Evolutionary conservation across 1,140 invertebrate species (phyloP).

Genomic region (Eurytemora carolleeae): DNA sequence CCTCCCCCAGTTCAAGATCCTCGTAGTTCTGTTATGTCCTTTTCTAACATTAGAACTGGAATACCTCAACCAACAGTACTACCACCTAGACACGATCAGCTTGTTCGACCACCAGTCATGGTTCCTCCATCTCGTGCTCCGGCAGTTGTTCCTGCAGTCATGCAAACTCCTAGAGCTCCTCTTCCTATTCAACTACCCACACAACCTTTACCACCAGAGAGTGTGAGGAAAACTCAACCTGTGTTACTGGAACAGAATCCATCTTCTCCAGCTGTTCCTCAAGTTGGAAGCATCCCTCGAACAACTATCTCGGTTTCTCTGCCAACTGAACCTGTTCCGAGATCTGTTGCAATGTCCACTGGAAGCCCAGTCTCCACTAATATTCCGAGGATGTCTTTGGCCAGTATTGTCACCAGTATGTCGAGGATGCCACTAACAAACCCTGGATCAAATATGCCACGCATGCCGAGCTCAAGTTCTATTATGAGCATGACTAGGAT

Average conservation of each 20-base stretch:
- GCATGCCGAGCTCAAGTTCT: too few species aligned
- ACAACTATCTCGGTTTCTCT: background rate
- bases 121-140: background rate
- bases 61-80: background rate
- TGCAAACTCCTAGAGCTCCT: background rate
- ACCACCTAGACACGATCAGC: background rate
- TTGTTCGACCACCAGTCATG: background rate
- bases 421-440: background rate
- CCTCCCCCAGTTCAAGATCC: too few species aligned
- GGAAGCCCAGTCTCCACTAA: too few species aligned
- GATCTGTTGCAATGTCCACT: background rate
- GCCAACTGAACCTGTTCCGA: constrained; percentile 5
- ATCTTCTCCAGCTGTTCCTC: background rate
- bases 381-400: background rate
- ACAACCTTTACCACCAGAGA: constrained; percentile 6
- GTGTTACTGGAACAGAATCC: constrained; percentile 7
- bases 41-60: background rate
- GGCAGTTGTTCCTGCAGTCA: background rate
- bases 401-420: background rate
- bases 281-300: background rate
- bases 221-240: background rate
- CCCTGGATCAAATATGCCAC: background rate
- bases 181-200: constrained; percentile 5
- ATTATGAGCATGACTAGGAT: too few species aligned
- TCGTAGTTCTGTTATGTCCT: background rate